phyloP scores from a whole-genome alignment of 2,888 invertebrate species.

The Rhingia campestris region DNA sequence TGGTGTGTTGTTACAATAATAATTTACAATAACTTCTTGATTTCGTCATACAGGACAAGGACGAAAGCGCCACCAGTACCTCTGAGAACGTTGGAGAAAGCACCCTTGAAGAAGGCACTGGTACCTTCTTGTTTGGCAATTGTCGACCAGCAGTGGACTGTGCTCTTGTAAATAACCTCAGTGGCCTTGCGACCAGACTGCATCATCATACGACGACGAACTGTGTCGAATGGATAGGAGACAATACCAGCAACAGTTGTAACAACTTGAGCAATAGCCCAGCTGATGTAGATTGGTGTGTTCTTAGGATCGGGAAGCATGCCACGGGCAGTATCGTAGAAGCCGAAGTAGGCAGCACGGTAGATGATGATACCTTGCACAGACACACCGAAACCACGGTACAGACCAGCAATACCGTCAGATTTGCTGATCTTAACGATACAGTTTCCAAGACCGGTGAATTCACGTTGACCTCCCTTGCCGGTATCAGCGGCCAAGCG shows the following conservation, averaged over 20 bases:
- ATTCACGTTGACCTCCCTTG: no score
- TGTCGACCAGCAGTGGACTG: constrained; percentile 94
- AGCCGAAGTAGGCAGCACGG: no score
- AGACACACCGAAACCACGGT: no score
- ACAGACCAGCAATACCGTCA: no score
- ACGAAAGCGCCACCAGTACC: constrained; percentile 97
- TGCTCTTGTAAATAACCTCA: constrained; percentile 94
- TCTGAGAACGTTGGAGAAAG: constrained; percentile 96
- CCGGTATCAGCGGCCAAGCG: no score
- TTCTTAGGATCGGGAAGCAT: no score
- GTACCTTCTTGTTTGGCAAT: constrained; percentile 92
- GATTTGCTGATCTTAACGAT: no score
- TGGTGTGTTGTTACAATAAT: constrained; percentile 72
- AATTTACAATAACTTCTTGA: constrained; percentile 87
- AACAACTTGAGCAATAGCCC: no score
- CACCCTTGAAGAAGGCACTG: constrained; percentile 97
- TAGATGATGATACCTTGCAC: no score
- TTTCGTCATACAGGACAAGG: constrained; percentile 94
- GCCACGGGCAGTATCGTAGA: no score
- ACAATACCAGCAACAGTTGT: constrained; percentile 95
- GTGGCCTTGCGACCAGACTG: constrained; percentile 93
- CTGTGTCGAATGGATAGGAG: constrained; percentile 98
- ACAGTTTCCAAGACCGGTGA: no score
- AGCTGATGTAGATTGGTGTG: no score
- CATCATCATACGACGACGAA: constrained; percentile 99